These are phyloP conservation scores for Phaethon lepturus DNA, from an alignment of 2,113 vertebrate species.

Conservation along the genomic window DNA sequence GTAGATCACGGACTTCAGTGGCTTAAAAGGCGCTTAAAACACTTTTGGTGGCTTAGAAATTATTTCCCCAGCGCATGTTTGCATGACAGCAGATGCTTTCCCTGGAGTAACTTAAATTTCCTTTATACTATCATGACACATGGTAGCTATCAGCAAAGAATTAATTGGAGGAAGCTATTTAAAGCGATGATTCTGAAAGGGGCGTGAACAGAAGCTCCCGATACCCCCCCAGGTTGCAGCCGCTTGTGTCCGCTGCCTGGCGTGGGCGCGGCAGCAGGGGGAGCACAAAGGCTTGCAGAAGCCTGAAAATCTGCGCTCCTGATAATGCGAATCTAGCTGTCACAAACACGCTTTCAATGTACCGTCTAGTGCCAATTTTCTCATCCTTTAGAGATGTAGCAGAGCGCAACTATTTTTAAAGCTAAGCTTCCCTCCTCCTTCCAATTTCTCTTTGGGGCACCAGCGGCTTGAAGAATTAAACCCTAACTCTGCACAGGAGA, in stretches of 20 bases:
- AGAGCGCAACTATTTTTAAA: slow-evolving; percentile 6
- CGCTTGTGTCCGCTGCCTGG: accelerated
- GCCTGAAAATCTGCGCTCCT: neutral
- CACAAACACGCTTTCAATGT: neutral
- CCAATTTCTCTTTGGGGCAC: neutral
- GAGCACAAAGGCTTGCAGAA: neutral
- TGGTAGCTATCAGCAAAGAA: neutral
- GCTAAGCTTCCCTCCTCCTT: neutral
- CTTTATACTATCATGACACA: neutral
- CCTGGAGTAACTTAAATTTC: neutral
- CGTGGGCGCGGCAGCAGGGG: neutral
- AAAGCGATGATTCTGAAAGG: neutral
- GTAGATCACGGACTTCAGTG: neutral
- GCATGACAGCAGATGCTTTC: neutral
- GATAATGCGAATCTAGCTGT: neutral
- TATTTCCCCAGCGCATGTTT: neutral
- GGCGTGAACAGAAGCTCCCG: accelerated
- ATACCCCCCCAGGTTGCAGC: neutral
- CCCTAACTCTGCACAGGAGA: neutral
- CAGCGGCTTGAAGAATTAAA: neutral
- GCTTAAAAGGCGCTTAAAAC: slow-evolving; percentile 1
- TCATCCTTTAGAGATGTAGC: neutral
- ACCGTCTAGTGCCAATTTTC: neutral
- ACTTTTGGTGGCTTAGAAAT: neutral
- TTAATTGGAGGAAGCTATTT: neutral